Evolutionary conservation across 2,797 vertebrate species (phyloP), one percentile per base, ranked within the genome.

Genomic region (Leuciscus waleckii): DNA sequence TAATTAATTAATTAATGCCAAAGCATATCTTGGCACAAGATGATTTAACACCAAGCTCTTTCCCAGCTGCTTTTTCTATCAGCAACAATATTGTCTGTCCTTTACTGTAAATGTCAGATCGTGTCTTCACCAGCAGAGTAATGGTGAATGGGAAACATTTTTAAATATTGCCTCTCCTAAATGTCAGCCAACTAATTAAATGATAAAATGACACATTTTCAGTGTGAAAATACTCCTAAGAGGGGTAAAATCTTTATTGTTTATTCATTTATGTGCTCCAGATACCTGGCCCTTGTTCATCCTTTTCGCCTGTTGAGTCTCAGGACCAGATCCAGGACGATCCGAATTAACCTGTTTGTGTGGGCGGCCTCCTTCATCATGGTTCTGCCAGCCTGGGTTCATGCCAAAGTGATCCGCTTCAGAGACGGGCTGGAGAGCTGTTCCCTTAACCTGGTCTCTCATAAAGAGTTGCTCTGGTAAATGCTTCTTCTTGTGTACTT

Each of bases 391-490:
- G 89, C 91, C 67, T 94, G 92, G 91, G 56, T 92, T 78, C 92
- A 93, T 87, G 92, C 91, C 1, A 94, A 96, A 88, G 90, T 94
- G 84, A 93, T 95, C 83, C 93, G 89, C 79, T 95, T 95, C 90
- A 91, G 93, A 82, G 93, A 94, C 0, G 89, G 92, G 1, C 86
- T 95, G 54, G 92, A 95, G 88, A 94, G 93, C 88, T 95, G 92
- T 68, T 87, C 90, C 88, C 93, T 94, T 89, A 91, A 94, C 92
- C 90, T 95, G 88, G 91, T 91, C 70, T 94, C 93, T 69, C 91
- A 87, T 70, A 84, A 89, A 11, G 90, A 93, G 35, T 89, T 94
- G 84, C 91, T 95, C 83, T 91, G 92, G 90, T 94, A 91, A 80
- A 29, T 63, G 76, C 16, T 71, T 79, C 51, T 63, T 29, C 49